A percentile compares a stretch with the other conserved stretches of the same genome.
Evolutionary conservation across 92 coral and sea anemone species (phyloP).

Genomic region (Palythoa heliodiscus): DNA sequence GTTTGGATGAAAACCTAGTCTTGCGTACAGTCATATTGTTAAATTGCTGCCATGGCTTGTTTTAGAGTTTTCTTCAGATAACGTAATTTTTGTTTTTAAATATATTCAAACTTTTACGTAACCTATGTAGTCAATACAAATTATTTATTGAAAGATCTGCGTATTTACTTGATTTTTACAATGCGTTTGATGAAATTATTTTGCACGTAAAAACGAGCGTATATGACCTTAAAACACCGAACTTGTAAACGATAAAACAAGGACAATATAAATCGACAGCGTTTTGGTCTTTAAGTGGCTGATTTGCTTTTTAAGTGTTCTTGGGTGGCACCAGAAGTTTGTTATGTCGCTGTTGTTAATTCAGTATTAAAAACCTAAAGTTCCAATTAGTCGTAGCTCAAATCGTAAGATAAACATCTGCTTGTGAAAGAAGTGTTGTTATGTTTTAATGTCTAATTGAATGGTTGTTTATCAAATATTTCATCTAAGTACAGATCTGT

Average conservation of each 20-base stretch:
- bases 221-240: background rate
- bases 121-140: background rate
- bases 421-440: background rate
- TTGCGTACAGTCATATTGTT: background rate
- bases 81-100: background rate
- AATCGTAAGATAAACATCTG: conserved; percentile 30
- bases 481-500: background rate
- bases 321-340: background rate
- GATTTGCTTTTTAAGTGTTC: background rate
- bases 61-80: background rate
- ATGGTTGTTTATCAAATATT: background rate
- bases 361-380: background rate
- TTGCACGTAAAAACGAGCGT: background rate
- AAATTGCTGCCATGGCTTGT: background rate
- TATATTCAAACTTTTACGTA: background rate
- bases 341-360: background rate
- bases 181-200: background rate
- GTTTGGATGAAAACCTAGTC: conserved; percentile 18
- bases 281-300: background rate
- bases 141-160: background rate
- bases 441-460: background rate
- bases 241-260: background rate
- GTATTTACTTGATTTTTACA: conserved; percentile 6
- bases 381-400: background rate
- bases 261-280: background rate